Evolutionary conservation across 2,888 invertebrate species (phyloP).

Genomic region (Eumerus sabulonum): DNA sequence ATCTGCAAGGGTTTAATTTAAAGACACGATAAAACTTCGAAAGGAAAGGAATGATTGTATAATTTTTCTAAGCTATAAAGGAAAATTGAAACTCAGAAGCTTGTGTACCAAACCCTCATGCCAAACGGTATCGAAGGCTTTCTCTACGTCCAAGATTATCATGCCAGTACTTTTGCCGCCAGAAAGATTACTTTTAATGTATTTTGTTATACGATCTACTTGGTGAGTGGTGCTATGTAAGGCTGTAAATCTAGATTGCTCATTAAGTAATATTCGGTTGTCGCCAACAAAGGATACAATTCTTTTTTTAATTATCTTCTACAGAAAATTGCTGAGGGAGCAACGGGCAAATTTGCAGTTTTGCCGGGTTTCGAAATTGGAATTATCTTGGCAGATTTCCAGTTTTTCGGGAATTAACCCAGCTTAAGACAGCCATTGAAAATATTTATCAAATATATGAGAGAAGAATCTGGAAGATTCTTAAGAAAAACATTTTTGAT

Average conservation of each 20-base stretch:
- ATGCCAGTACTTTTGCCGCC: background rate
- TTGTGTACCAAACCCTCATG: background rate
- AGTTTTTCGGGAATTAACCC: conserved; percentile 2
- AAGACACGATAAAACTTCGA: background rate
- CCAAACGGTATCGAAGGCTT: background rate
- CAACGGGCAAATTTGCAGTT: background rate
- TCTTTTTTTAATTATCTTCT: background rate
- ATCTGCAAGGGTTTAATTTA: background rate
- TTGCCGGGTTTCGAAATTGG: conserved; percentile 9
- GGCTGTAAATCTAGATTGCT: conserved; percentile 3
- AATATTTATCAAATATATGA: background rate
- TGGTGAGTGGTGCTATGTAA: conserved; percentile 12
- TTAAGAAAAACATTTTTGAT: too few species aligned
- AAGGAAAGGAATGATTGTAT: background rate
- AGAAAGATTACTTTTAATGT: conserved; percentile 11
- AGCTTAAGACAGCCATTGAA: conserved; percentile 1
- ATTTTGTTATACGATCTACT: conserved; percentile 6
- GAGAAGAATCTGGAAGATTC: background rate
- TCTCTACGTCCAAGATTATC: background rate
- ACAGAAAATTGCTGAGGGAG: conserved; percentile 8
- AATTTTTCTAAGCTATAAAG: background rate
- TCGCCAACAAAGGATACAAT: background rate
- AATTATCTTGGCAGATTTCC: background rate
- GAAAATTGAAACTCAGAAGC: background rate
- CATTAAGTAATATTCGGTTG: background rate